Percentiles rank a stretch among this genome's conserved stretches.
Evolutionary conservation across 2,113 vertebrate genomes (phyloP).

Genomic region (Sminthopsis crassicaudata): DNA sequence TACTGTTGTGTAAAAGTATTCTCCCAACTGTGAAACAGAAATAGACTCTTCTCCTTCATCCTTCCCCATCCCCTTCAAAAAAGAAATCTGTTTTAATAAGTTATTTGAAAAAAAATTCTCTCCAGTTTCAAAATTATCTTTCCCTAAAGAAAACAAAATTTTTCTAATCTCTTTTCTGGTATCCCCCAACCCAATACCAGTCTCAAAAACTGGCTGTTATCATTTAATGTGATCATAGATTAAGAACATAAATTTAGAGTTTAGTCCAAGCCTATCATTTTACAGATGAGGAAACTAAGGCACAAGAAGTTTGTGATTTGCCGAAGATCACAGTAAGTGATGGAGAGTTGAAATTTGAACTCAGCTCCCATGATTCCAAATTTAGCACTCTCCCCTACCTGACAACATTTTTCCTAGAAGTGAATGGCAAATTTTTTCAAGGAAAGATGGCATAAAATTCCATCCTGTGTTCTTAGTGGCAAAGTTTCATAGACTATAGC

Average conservation of each 20-base stretch:
- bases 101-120: slow-evolving; percentile 24
- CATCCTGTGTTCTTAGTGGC: slow-evolving; percentile 11
- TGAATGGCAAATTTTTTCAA: neutral
- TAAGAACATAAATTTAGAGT: neutral
- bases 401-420: neutral
- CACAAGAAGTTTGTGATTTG: neutral
- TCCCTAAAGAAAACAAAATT: neutral
- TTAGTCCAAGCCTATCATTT: neutral
- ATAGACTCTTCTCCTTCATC: neutral
- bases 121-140: slow-evolving; percentile 14
- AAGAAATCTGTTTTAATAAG: neutral
- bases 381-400: neutral
- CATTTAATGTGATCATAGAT: neutral
- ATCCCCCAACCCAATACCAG: neutral
- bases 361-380: neutral
- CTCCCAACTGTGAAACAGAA: slow-evolving; percentile 36
- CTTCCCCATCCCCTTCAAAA: neutral
- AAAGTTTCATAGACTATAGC: neutral
- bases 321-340: neutral
- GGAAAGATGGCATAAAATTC: neutral
- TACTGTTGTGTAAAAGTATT: slow-evolving; percentile 40
- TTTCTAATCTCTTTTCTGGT: neutral
- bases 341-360: neutral
- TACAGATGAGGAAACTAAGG: neutral
- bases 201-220: neutral